A percentile compares a stretch with the other conserved stretches of the same genome.
Evolutionary conservation across 2,113 vertebrate species (phyloP).

Genomic region (Semnornis frantzii): DNA sequence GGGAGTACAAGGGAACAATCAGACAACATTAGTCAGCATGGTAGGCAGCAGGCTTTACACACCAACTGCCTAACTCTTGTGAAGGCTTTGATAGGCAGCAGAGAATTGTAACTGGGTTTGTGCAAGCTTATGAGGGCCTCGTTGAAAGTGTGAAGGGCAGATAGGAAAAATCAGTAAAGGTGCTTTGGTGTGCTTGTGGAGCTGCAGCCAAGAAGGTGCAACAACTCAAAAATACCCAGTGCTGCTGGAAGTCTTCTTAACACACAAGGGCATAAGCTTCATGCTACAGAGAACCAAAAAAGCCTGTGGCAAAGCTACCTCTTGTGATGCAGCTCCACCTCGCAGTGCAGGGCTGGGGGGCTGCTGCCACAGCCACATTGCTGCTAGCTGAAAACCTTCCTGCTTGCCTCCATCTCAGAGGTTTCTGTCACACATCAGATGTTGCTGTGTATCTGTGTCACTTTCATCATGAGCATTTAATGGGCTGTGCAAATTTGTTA

Average conservation of each 20-base stretch:
- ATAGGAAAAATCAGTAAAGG: neutral
- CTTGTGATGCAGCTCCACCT: neutral
- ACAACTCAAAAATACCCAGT: neutral
- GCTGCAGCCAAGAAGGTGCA: neutral
- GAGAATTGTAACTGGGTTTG: neutral
- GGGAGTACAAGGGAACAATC: slow-evolving; percentile 65
- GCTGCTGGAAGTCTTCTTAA: neutral
- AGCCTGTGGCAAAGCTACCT: neutral
- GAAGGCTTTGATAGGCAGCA: slow-evolving; percentile 16
- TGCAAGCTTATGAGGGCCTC: neutral
- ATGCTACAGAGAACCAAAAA: neutral
- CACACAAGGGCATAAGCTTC: neutral
- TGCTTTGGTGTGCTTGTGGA: neutral
- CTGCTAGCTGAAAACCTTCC: neutral
- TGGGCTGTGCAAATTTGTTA: neutral
- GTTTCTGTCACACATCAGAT: neutral
- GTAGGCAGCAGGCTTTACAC: slow-evolving; percentile 59
- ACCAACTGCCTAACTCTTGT: slow-evolving; percentile 48
- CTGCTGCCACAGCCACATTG: neutral
- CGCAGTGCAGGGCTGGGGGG: neutral
- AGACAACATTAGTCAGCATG: slow-evolving; percentile 64
- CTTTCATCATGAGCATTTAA: neutral
- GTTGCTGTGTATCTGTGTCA: neutral
- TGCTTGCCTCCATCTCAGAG: neutral
- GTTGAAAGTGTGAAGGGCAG: neutral